These are phyloP conservation scores for Netelia melanura DNA, from an alignment of 2,888 invertebrate species.

Conservation along the genomic window DNA sequence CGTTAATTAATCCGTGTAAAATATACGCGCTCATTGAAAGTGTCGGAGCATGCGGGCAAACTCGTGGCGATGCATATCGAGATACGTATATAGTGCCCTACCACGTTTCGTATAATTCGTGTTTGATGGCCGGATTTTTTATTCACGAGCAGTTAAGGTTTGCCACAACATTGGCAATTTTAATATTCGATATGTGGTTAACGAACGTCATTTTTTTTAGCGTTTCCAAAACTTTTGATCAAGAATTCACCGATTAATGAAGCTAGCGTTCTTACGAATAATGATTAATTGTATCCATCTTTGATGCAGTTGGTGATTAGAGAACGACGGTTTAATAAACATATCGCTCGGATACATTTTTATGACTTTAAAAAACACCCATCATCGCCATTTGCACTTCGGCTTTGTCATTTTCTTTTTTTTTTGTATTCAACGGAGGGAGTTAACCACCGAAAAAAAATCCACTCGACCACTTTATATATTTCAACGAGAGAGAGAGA, in stretches of 20 bases:
- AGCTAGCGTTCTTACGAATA: too few relatives aligned
- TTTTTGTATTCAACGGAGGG: not conserved
- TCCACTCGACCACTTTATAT: slow-evolving; percentile 53
- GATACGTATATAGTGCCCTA: not conserved
- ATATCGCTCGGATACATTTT: not conserved
- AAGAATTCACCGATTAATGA: too few relatives aligned
- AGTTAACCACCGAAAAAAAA: slow-evolving; percentile 49
- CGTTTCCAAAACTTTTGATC: too few relatives aligned
- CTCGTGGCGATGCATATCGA: not conserved
- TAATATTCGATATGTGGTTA: too few relatives aligned
- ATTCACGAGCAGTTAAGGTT: not conserved
- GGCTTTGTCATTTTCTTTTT: slow-evolving; percentile 22
- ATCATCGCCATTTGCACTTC: not conserved
- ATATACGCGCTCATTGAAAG: slow-evolving; percentile 43
- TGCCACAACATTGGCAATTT: too few relatives aligned
- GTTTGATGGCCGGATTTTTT: not conserved
- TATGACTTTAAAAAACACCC: not conserved
- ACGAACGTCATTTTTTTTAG: too few relatives aligned
- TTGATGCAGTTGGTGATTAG: too few relatives aligned
- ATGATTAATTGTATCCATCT: too few relatives aligned
- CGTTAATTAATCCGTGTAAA: slow-evolving; percentile 59
- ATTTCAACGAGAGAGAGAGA: slow-evolving; percentile 54
- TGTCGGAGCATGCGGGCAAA: slow-evolving; percentile 1
- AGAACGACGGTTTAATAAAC: too few relatives aligned
- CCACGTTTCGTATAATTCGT: not conserved